Conservation (phyloP, 1,140 invertebrate genomes). For the Thereuonema tuberculata region DNA sequence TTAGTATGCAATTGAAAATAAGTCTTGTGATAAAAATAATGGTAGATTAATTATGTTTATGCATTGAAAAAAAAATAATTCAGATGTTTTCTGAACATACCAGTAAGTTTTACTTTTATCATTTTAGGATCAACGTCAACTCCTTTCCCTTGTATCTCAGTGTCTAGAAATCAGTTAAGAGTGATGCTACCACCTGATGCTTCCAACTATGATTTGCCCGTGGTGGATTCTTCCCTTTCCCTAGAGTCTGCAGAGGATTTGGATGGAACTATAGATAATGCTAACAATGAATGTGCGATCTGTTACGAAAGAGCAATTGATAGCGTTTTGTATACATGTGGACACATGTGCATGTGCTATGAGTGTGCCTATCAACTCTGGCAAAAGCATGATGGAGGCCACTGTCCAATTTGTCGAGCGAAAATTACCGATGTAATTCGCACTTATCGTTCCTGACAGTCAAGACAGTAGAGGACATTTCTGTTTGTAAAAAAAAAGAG, state of each 20-base stretch:
- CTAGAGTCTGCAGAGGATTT: neutral
- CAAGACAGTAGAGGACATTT: neutral
- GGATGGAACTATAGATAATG: slow-evolving; percentile 10
- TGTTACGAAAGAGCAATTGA: slow-evolving; percentile 88
- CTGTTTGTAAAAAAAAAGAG: neutral
- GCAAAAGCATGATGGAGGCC: slow-evolving; percentile 40
- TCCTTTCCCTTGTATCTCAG: no score
- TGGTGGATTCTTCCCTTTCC: no score
- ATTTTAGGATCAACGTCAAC: no score
- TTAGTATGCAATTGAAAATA: no score
- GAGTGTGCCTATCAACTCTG: slow-evolving; percentile 86
- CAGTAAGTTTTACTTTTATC: no score
- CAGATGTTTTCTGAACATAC: no score
- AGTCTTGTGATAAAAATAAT: no score
- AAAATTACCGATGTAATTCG: slow-evolving; percentile 87
- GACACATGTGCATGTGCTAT: slow-evolving; percentile 98
- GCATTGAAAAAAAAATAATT: no score
- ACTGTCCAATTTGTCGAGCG: slow-evolving; percentile 83
- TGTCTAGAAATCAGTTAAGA: no score
- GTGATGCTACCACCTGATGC: no score
- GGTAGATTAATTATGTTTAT: no score
- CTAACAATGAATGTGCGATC: slow-evolving; percentile 64
- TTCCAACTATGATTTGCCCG: no score
- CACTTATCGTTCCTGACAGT: slow-evolving; percentile 76
- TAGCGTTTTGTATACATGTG: slow-evolving; percentile 88